Base-by-base conservation (phyloP, 1,140 invertebrate genomes). In the Gryon sp. region DNA sequence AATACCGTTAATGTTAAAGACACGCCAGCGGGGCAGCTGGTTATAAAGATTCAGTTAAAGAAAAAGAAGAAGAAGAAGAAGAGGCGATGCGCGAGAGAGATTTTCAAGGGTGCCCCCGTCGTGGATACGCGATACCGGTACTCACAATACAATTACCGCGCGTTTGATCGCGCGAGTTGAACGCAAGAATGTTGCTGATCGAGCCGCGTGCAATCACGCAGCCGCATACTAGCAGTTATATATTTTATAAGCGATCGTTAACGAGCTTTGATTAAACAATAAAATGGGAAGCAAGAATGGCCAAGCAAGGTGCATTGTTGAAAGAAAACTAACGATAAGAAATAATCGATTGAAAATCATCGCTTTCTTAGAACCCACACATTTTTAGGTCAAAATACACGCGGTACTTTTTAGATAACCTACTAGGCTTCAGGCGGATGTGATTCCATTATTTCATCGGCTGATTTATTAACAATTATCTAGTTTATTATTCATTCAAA, bases 101-200 rank as follows among this genome's bases (percentile, higher is more conserved):
- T 32, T 32, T 26, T 19, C 60, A 52, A 50, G 60, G 46, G 62
- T 45, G 62, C 48, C 38, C 62, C 62, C 53, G 46, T n/a, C n/a
- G n/a, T n/a, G n/a, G n/a, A 40, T 48, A 40, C 38, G 36, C 15
- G 50, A 55, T 55, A 66, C 38, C 62, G 62, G 62, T 55, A 55
- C 62, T 38, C 60, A 50, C 62, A 66, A 55, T 55, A 66, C 62
- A 66, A 66, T 66, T 66, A 66, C 62, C 60, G 60, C 57, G 28
- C 32, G 32, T 4, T 24, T n/a, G n/a, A n/a, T n/a, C n/a, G n/a
- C n/a, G n/a, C n/a, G 22, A 24, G 22, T 3, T n/a, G 53, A 59
- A 28, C 26, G 5, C 11, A 65, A 65, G 60, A 65, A 65, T 52
- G 46, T 65, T 53, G 46, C 46, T n/a, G n/a, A n/a, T n/a, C 59